phyloP scores from a whole-genome alignment of 2,888 invertebrate genomes.

The Phasia obesa region DNA sequence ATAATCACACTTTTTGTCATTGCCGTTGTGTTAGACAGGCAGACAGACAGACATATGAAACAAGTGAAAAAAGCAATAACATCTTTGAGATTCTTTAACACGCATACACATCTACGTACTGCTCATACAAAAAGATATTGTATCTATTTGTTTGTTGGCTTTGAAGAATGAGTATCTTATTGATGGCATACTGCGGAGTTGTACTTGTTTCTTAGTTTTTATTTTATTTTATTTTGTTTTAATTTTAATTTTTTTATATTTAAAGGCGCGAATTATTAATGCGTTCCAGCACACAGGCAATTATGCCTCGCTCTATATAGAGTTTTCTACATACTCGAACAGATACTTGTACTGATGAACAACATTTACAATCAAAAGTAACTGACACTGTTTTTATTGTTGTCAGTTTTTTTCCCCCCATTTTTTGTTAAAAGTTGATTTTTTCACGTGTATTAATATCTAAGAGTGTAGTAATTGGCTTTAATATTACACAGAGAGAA shows the following conservation, averaged over 20 bases:
- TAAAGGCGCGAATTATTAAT: slow-evolving; percentile 72
- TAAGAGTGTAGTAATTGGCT: not conserved
- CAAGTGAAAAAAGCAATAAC: slow-evolving; percentile 25
- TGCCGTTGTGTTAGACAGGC: slow-evolving; percentile 1
- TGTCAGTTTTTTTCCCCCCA: not conserved
- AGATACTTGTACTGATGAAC: slow-evolving; percentile 25
- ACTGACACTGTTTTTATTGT: slow-evolving; percentile 49
- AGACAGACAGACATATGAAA: slow-evolving; percentile 11
- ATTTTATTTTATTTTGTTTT: too few species aligned
- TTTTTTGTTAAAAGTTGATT: not conserved
- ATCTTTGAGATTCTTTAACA: slow-evolving; percentile 52
- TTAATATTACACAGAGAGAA: slow-evolving; percentile 15
- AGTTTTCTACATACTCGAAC: slow-evolving; percentile 52
- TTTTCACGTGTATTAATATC: slow-evolving; percentile 35
- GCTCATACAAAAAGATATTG: not conserved
- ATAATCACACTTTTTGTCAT: slow-evolving; percentile 58
- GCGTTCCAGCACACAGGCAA: slow-evolving; percentile 70
- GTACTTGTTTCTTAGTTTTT: slow-evolving; percentile 10
- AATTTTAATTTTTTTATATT: slow-evolving; percentile 14
- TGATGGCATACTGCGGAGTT: slow-evolving; percentile 57
- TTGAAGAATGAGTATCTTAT: slow-evolving; percentile 25
- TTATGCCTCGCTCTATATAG: slow-evolving; percentile 64
- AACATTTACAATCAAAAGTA: slow-evolving; percentile 50
- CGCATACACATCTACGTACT: slow-evolving; percentile 21
- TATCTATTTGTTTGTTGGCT: slow-evolving; percentile 29